A percentile compares a stretch with the other conserved stretches of the same genome.
Evolutionary conservation across 2,113 vertebrate species (phyloP).

Genomic region (Pseudorasbora parva): DNA sequence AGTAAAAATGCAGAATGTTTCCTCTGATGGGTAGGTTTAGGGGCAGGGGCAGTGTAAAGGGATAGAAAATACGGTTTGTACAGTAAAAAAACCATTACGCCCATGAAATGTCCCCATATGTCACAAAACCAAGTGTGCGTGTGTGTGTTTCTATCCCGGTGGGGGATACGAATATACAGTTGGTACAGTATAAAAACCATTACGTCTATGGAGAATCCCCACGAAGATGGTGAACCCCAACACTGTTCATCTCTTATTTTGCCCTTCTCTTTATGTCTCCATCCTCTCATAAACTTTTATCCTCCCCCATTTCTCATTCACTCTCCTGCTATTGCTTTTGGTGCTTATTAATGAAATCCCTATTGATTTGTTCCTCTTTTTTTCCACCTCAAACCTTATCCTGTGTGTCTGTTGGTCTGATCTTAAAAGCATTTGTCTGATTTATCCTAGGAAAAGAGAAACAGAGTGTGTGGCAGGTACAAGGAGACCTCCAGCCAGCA

Average conservation of each 20-base stretch:
- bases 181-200: too few species aligned
- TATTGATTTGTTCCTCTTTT: conserved; percentile 65
- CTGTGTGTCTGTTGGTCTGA: conserved; percentile 9
- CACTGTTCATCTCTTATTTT: neutral
- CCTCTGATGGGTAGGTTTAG: too few species aligned
- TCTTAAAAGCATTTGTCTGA: conserved; percentile 27
- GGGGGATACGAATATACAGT: too few species aligned
- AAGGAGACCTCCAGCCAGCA: conserved; percentile 29
- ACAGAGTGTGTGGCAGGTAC: neutral
- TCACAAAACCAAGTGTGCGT: too few species aligned
- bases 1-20: too few species aligned
- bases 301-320: neutral
- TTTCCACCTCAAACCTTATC: neutral
- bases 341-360: conserved; percentile 32
- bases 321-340: conserved; percentile 26
- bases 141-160: too few species aligned
- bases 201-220: too few species aligned
- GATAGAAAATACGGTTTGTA: too few species aligned
- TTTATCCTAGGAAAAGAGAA: conserved; percentile 2
- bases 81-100: too few species aligned
- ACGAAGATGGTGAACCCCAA: too few species aligned
- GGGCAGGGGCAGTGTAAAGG: too few species aligned
- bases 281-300: conserved; percentile 49
- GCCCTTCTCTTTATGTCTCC: neutral
- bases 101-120: too few species aligned